Evolutionary conservation across 2,797 vertebrate genomes (phyloP).

Genomic region (Enoplosus armatus): DNA sequence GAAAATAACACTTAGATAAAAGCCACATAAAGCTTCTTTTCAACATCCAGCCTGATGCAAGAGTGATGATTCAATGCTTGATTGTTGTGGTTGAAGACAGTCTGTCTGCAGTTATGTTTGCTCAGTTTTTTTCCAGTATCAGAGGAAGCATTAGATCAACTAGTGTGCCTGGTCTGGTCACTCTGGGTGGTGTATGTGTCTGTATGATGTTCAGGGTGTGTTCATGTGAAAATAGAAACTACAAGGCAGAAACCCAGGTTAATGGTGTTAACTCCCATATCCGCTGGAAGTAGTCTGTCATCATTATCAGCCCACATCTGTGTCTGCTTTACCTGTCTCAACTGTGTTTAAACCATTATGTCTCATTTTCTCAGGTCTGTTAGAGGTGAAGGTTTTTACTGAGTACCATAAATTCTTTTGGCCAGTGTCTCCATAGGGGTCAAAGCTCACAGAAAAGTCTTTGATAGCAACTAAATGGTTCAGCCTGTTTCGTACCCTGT

Average conservation of each 20-base stretch:
- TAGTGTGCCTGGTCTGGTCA: not conserved
- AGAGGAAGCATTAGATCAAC: not conserved
- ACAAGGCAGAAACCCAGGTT: conserved; percentile 27
- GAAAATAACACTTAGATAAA: not conserved
- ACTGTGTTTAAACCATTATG: conserved; percentile 36
- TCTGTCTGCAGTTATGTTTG: conserved; percentile 22
- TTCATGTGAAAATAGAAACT: conserved; percentile 39
- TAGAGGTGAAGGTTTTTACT: conserved; percentile 54
- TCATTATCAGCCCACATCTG: conserved; percentile 66
- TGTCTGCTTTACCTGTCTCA: conserved; percentile 56
- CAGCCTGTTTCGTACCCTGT: conserved; percentile 4
- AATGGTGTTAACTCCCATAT: conserved; percentile 38
- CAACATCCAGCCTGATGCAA: not conserved
- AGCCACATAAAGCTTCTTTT: not conserved
- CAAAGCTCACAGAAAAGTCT: conserved; percentile 43
- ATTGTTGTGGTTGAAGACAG: not conserved
- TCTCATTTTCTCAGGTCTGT: conserved; percentile 61
- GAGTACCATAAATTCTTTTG: conserved; percentile 62
- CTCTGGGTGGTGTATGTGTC: conserved; percentile 5
- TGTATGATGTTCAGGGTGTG: conserved; percentile 2
- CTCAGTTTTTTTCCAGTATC: not conserved
- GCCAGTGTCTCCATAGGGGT: conserved; percentile 52
- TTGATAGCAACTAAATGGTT: conserved; percentile 42
- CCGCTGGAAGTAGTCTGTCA: conserved; percentile 39
- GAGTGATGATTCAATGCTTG: conserved; percentile 2